Evolutionary conservation across 2,888 invertebrate genomes (phyloP).

Genomic region (Tortrix viridana): DNA sequence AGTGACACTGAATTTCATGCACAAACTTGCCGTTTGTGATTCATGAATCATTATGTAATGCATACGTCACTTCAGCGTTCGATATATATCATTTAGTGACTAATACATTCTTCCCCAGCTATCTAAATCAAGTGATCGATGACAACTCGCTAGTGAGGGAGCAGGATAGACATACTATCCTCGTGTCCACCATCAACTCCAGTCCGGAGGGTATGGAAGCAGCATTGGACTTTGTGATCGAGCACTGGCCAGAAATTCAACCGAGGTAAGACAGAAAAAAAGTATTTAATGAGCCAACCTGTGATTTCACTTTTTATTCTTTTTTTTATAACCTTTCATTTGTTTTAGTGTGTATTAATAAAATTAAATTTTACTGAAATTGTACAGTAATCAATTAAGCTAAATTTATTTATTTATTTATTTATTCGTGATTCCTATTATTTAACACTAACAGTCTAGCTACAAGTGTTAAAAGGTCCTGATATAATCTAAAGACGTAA

Average conservation of each 20-base stretch:
- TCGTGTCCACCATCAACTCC: slow-evolving; percentile 72
- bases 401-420: too few species aligned
- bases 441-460: too few species aligned
- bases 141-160: slow-evolving; percentile 64
- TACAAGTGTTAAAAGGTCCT: too few species aligned
- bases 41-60: background rate
- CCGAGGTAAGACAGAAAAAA: slow-evolving; percentile 55
- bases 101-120: slow-evolving; percentile 52
- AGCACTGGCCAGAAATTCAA: slow-evolving; percentile 69
- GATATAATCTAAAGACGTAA: too few species aligned
- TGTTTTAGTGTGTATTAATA: too few species aligned
- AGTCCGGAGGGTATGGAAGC: slow-evolving; percentile 68
- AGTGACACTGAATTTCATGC: too few species aligned
- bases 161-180: slow-evolving; percentile 70
- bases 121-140: slow-evolving; percentile 65
- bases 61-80: background rate
- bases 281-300: background rate
- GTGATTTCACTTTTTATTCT: too few species aligned
- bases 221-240: slow-evolving; percentile 73
- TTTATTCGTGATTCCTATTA: too few species aligned
- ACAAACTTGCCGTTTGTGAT: background rate
- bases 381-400: too few species aligned
- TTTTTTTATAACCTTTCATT: too few species aligned
- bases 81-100: slow-evolving; percentile 18
- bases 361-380: too few species aligned